Base-by-base conservation (phyloP, 2,888 invertebrate genomes). In the Oligia fasciuncula region DNA sequence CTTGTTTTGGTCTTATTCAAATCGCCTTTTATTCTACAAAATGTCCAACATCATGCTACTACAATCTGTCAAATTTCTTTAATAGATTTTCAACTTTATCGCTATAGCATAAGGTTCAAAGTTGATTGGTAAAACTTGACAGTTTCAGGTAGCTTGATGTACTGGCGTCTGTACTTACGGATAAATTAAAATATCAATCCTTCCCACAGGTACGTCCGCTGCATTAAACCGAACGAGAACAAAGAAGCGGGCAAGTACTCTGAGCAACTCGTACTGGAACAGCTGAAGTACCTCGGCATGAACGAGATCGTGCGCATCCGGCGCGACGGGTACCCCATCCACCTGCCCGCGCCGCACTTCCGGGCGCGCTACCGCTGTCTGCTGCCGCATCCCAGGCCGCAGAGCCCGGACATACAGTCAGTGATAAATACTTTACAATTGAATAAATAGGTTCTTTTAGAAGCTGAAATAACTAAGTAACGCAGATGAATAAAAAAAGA, bases 241-340 rank as follows among this genome's bases (percentile, higher is more conserved):
- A 99, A 99, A 94, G 97, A 97, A 76, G 97, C 98, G 0, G 98
- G 98, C 91, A 97, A 98, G 91, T 99, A 98, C 95, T 98, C 98
- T 93, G 98, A 98, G 79, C 97, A 97, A 77, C 96, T 99, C 79
- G 99, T 99, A 2, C 95, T 98, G 88, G 99, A 99, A 91, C 99
- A 99, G 94, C 96, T 99, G 73, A 98, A 98, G 91, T 99, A 99
- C 96, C 97, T 99, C 83, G 99, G 99, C 82, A 99, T 99, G 99
- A 97, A 99, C 93, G 99, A 99, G 94, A 99, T 99, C 87, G 99
- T 99, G 89, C 97, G 99, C 84, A 99, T 99, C 85, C 97, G 99
- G 9, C 98, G 98, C 90, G 99, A 99, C 94, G 99, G 99, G 6
- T 99, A 98, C 95, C 99, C 99, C 0, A 98, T 99, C 86, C 99